A percentile compares a stretch with the other conserved stretches of the same genome.
Conservation (phyloP, 2,888 invertebrate genomes). For the Chrysotoxum bicinctum region DNA sequence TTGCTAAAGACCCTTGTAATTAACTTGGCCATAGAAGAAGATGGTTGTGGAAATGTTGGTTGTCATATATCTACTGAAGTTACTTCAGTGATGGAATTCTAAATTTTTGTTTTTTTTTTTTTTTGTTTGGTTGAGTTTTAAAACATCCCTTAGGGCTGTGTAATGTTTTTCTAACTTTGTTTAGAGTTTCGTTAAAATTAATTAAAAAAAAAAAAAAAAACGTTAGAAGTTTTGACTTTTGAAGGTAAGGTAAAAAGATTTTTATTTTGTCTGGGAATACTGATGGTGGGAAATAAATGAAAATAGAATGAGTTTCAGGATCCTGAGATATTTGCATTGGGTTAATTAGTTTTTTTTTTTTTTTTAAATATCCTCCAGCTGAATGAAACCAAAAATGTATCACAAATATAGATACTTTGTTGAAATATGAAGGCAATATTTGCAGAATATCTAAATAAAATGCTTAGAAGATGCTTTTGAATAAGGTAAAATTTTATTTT, state of each 20-base stretch:
- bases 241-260: not conserved
- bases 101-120: conserved; percentile 1
- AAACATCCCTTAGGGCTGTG: not conserved
- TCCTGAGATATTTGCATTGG: not conserved
- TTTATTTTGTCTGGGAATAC: conserved; percentile 4
- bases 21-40: conserved; percentile 16
- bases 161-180: conserved; percentile 12
- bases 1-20: conserved; percentile 9
- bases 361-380: not conserved
- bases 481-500: too few relatives aligned
- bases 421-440: too few relatives aligned
- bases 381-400: not conserved
- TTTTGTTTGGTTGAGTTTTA: not conserved
- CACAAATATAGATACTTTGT: too few relatives aligned
- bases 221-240: conserved; percentile 6
- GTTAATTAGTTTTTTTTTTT: conserved; percentile 26
- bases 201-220: not conserved
- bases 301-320: not conserved
- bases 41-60: not conserved
- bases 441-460: too few relatives aligned
- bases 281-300: conserved; percentile 13
- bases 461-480: too few relatives aligned
- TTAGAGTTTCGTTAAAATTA: conserved; percentile 4
- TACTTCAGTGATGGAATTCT: conserved; percentile 35
- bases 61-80: not conserved